Conservation (phyloP, 1,140 invertebrate genomes). For the Drosophila willistoni region DNA sequence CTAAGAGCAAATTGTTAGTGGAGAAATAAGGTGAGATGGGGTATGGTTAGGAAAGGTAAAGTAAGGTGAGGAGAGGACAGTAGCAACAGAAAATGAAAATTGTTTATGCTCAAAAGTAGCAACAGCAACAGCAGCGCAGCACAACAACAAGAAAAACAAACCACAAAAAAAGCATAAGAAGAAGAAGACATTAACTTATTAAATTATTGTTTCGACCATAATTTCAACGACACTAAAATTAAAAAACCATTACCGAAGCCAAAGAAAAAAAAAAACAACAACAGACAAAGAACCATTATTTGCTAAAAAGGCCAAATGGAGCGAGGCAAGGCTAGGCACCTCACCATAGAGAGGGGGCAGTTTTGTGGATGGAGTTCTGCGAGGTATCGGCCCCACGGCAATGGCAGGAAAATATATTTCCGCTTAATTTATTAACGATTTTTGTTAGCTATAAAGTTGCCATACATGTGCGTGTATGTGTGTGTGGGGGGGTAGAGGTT, state of each 20-base stretch:
- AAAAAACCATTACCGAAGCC: constrained; percentile 75
- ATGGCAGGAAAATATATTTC: constrained; percentile 73
- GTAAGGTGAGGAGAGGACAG: constrained; percentile 2
- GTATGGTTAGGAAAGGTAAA: background rate
- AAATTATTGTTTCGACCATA: constrained; percentile 80
- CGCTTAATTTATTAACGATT: constrained; percentile 83
- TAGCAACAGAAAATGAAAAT: constrained; percentile 61
- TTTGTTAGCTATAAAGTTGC: constrained; percentile 77
- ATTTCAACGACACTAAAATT: constrained; percentile 81
- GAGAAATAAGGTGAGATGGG: background rate
- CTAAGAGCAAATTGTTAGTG: constrained; percentile 45
- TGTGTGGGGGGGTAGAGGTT: background rate
- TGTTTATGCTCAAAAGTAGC: constrained; percentile 59
- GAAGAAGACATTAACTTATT: constrained; percentile 78
- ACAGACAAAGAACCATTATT: constrained; percentile 42
- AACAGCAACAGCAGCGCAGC: constrained; percentile 20
- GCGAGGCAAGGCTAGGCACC: constrained; percentile 19
- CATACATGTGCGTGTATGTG: constrained; percentile 39
- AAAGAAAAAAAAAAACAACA: constrained; percentile 4
- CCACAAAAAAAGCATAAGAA: constrained; percentile 16
- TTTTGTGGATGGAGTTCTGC: background rate
- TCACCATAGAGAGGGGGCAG: background rate
- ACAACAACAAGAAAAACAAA: background rate
- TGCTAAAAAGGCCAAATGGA: constrained; percentile 64
- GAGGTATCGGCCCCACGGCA: constrained; percentile 25